Evolutionary conservation across 2,797 vertebrate species (phyloP), one percentile per base, ranked within the genome.

Genomic region (Moxostoma hubbsi): DNA sequence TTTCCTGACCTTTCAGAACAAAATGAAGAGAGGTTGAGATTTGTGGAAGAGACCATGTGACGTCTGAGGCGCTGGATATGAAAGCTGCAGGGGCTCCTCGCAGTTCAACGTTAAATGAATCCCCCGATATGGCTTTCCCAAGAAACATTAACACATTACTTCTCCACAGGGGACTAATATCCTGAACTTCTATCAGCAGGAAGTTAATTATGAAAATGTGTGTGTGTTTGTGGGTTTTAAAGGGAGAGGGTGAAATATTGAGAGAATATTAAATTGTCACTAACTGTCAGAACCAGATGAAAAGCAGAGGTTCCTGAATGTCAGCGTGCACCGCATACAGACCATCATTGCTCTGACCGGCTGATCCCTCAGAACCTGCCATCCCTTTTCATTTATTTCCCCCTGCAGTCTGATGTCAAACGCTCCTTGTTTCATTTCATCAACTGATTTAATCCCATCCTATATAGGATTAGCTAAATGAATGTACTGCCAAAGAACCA

Each of bases 101-200:
- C 24, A 51, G 54, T 67, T 55, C 49, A 10, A 16, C 6, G 47
- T 75, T 80, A 77, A 84, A 84, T 70, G 76, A 77, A 81, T 83
- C 68, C 75, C 67, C 74, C 18, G 49, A 59, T 50, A 51, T 55
- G 55, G 81, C 62, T 79, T 76, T 72, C 54, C 69, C 61, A 68
- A 79, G 75, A 86, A 76, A 79, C 73, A 84, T 87, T 85, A 87
- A 82, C 78, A 79, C 53, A 72, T 85, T 85, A 81, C 72, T 62
- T 71, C 84, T 85, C 75, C 77, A 79, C 82, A 66, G 82, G 84
- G 78, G 80, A 64, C 80, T 80, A 77, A 75, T 83, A 80, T 82
- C 83, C 80, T 85, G 77, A 85, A 85, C 75, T 81, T 82, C 80
- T 84, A 79, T 81, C 82, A 74, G 72, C 72, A 74, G 80, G 77